Percentiles rank a stretch among this genome's conserved stretches.
Evolutionary conservation across 2,888 invertebrate genomes (phyloP).

Genomic region (Leucoptera coffeella): DNA sequence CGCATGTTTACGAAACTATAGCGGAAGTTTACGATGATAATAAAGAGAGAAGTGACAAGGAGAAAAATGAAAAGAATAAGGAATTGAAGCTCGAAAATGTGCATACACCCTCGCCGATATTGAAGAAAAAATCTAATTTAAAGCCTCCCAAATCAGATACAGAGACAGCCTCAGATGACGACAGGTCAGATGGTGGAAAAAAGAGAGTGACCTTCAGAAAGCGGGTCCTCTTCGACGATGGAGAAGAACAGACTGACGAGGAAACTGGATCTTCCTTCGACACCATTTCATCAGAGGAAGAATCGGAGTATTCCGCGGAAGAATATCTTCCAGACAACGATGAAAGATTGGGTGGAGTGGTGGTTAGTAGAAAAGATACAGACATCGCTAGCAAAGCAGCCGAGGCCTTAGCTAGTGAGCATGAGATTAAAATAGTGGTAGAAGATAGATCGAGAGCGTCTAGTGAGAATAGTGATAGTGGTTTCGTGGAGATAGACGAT

Average conservation of each 20-base stretch:
- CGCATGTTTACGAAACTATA: conserved; percentile 20
- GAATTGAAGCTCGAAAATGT: conserved; percentile 4
- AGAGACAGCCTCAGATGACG: conserved; percentile 38
- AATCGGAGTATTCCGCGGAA: no score
- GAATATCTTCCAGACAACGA: conserved; percentile 20
- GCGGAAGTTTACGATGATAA: conserved; percentile 11
- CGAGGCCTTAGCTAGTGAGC: no score
- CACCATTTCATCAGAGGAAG: conserved; percentile 28
- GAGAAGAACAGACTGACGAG: conserved; percentile 41
- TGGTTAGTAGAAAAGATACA: conserved; percentile 13
- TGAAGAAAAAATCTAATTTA: conserved; percentile 31
- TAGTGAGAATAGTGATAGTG: conserved; percentile 47
- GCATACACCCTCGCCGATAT: conserved; percentile 18
- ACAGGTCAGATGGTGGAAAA: conserved; percentile 34
- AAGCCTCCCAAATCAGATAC: conserved; percentile 34
- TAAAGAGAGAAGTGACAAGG: no score
- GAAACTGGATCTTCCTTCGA: conserved; percentile 35
- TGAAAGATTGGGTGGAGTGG: conserved; percentile 18
- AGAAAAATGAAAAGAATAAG: conserved; percentile 8
- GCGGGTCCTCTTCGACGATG: conserved; percentile 45
- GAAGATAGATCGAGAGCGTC: conserved; percentile 25
- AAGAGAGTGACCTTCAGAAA: conserved; percentile 42
- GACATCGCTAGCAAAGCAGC: no score
- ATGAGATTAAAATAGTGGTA: conserved; percentile 19
- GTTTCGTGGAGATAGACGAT: conserved; percentile 32